These are phyloP conservation scores for Neodiprion pinetum DNA, from an alignment of 1,140 invertebrate genomes.

Conservation along the genomic window DNA sequence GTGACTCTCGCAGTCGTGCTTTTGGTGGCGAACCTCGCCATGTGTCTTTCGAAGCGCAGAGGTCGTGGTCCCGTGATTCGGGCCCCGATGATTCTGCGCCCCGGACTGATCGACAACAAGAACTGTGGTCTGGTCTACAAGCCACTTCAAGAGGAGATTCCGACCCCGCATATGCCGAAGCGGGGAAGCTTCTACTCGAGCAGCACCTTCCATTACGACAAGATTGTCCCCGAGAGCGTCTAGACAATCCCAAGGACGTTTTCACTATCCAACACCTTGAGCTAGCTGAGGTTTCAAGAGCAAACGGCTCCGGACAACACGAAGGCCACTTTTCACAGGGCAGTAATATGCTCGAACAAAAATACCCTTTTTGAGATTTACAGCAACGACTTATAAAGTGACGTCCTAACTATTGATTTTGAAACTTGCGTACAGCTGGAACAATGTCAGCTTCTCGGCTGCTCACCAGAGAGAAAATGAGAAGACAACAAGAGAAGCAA, in stretches of 20 bases:
- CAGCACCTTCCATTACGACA: constrained; percentile 70
- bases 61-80: constrained; percentile 54
- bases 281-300: not conserved
- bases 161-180: constrained; percentile 60
- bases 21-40: constrained; percentile 38
- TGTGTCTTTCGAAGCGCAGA: constrained; percentile 47
- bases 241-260: constrained; percentile 61
- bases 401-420: not conserved
- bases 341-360: not conserved
- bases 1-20: constrained; percentile 41
- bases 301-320: not conserved
- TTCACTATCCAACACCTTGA: constrained; percentile 46
- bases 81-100: constrained; percentile 54
- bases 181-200: constrained; percentile 67
- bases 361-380: constrained; percentile 5
- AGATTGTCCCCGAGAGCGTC: constrained; percentile 69
- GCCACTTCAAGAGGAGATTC: constrained; percentile 59
- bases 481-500: too few species aligned
- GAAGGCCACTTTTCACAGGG: not conserved
- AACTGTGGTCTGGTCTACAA: constrained; percentile 63
- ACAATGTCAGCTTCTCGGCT: not conserved
- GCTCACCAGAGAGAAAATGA: too few species aligned
- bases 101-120: constrained; percentile 53
- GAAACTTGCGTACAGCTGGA: not conserved
- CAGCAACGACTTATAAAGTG: not conserved